Conservation (phyloP, 2,113 vertebrate species). For the Platanista minor region DNA sequence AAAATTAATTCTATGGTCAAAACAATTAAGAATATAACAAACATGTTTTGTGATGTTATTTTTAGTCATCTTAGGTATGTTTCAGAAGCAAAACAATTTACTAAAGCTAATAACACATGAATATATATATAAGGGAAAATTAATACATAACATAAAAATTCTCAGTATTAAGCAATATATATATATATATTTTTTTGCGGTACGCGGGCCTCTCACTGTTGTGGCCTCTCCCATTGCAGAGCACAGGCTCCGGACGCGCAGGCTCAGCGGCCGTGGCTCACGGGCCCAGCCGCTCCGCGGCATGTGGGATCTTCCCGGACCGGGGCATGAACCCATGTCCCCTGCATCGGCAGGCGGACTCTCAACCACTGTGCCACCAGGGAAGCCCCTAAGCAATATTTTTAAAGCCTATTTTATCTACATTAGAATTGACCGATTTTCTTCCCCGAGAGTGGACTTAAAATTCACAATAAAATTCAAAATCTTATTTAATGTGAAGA, state of each 20-base stretch:
- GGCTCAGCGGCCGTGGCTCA: too few species aligned
- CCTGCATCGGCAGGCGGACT: too few species aligned
- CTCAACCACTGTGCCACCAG: too few species aligned
- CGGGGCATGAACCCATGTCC: too few species aligned
- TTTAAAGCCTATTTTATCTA: neutral
- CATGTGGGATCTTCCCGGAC: too few species aligned
- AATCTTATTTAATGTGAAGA: constrained; percentile 63
- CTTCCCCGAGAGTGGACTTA: constrained; percentile 46
- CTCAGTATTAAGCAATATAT: neutral
- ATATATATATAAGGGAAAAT: neutral
- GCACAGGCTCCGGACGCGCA: too few species aligned
- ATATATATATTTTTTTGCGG: too few species aligned
- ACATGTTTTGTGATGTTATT: constrained; percentile 77
- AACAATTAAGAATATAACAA: constrained; percentile 86
- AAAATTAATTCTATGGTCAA: constrained; percentile 92
- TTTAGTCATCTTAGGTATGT: constrained; percentile 61
- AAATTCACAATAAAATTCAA: constrained; percentile 56
- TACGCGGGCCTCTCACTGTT: too few species aligned
- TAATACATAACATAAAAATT: neutral
- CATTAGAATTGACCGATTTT: constrained; percentile 38
- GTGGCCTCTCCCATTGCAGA: too few species aligned
- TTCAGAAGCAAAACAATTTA: constrained; percentile 59
- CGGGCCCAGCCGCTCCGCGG: too few species aligned
- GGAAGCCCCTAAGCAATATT: neutral
- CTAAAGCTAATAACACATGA: constrained; percentile 40